phyloP scores from a whole-genome alignment of 2,888 invertebrate species.

The Acanthopleura granulata region DNA sequence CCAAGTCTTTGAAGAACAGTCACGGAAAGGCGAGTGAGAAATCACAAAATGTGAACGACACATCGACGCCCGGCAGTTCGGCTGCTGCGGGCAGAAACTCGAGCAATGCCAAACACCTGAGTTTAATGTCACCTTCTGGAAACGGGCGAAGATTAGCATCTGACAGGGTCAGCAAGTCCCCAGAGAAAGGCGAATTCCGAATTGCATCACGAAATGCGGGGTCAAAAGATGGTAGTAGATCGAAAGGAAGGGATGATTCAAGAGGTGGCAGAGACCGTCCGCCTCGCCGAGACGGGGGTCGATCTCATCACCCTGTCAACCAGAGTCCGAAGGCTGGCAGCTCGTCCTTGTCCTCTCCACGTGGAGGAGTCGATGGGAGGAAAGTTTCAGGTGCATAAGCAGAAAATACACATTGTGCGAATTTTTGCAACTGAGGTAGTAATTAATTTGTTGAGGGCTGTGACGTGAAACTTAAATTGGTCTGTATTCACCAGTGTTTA shows the following conservation, averaged over 20 bases:
- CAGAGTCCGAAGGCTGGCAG: background rate
- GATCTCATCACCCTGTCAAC: background rate
- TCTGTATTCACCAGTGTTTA: too few species aligned
- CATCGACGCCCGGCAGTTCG: background rate
- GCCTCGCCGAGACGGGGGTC: background rate
- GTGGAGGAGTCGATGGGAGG: background rate
- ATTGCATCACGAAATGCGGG: background rate
- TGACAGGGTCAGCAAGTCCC: background rate
- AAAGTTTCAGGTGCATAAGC: background rate
- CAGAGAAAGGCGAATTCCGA: constrained; percentile 10
- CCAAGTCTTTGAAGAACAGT: background rate
- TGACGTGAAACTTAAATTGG: too few species aligned
- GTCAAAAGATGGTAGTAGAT: background rate
- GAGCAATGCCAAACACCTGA: background rate
- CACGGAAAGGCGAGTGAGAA: background rate
- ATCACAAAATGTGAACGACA: constrained; percentile 10
- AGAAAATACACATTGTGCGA: too few species aligned
- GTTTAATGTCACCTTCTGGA: background rate
- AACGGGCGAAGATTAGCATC: background rate
- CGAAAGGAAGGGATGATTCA: background rate
- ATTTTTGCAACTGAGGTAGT: too few species aligned
- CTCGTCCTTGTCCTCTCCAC: background rate
- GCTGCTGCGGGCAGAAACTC: background rate
- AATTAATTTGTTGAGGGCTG: too few species aligned
- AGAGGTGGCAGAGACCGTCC: background rate